Percentiles rank a stretch among this genome's conserved stretches.
phyloP scores from a whole-genome alignment of 2,113 vertebrate genomes.

The Micronisus gabar region DNA sequence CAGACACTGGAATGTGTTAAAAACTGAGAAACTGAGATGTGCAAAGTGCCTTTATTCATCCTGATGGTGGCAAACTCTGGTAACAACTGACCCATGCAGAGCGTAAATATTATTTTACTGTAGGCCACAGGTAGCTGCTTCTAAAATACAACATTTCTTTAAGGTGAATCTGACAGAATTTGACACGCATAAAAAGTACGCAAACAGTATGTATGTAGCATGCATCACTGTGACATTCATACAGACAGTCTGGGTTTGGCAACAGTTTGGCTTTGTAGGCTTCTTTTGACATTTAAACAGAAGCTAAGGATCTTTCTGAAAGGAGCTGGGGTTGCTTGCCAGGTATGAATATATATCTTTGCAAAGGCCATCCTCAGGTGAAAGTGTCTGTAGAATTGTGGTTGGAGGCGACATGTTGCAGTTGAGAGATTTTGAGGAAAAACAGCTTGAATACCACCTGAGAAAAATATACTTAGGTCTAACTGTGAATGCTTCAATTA shows the following conservation, averaged over 20 bases:
- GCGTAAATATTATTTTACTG: constrained; percentile 17
- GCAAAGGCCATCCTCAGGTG: constrained; percentile 40
- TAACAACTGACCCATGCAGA: constrained; percentile 26
- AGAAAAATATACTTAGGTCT: background rate
- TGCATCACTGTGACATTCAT: constrained; percentile 63
- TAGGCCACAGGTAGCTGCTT: constrained; percentile 5
- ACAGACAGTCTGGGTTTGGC: constrained; percentile 42
- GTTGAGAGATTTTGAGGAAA: background rate
- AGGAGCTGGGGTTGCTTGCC: constrained; percentile 22
- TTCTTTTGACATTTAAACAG: constrained; percentile 69
- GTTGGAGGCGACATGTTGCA: background rate
- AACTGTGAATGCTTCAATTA: background rate
- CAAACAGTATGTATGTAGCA: background rate
- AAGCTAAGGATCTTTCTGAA: constrained; percentile 52
- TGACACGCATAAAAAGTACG: constrained; percentile 48
- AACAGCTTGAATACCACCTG: background rate
- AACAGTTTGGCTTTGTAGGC: constrained; percentile 46
- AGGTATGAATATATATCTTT: constrained; percentile 25
- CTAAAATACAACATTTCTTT: constrained; percentile 46
- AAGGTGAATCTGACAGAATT: constrained; percentile 60
- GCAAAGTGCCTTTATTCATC: background rate
- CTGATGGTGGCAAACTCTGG: background rate
- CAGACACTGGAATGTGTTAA: background rate
- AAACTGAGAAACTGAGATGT: background rate
- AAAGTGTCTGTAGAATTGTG: constrained; percentile 2